Conservation (phyloP, 2,797 vertebrate species). For the Telmatherina bonti region DNA sequence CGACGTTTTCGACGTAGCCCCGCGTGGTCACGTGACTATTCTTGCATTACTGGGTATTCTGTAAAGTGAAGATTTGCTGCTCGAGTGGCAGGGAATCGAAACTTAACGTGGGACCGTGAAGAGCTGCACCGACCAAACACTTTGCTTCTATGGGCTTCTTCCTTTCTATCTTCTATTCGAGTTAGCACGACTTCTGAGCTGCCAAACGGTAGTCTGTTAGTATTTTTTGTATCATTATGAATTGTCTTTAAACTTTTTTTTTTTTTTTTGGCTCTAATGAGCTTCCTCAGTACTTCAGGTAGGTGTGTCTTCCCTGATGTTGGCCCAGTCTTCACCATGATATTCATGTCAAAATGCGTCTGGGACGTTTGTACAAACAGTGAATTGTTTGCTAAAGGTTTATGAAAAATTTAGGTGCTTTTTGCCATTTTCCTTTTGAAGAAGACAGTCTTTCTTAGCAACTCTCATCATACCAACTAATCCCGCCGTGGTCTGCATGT, state of each 20-base stretch:
- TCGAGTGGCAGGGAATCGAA: constrained; percentile 58
- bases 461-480: background rate
- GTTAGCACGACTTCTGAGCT: background rate
- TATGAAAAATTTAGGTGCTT: background rate
- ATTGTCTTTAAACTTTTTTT: constrained; percentile 17
- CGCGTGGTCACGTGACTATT: constrained; percentile 9
- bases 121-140: too few relatives aligned
- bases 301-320: constrained; percentile 51
- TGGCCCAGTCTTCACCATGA: constrained; percentile 9
- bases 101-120: constrained; percentile 39
- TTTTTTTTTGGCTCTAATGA: constrained; percentile 36
- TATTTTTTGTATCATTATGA: background rate
- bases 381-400: background rate
- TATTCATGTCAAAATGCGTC: background rate
- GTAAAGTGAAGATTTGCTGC: background rate
- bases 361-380: background rate
- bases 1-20: background rate
- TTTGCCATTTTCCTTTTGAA: background rate
- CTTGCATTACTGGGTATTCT: background rate
- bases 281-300: constrained; percentile 56
- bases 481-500: background rate
- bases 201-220: too few relatives aligned
- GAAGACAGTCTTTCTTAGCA: constrained; percentile 1
- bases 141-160: background rate
- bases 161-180: background rate